phyloP scores from a whole-genome alignment of 1,140 invertebrate species.

The Daktulosphaira vitifoliae region DNA sequence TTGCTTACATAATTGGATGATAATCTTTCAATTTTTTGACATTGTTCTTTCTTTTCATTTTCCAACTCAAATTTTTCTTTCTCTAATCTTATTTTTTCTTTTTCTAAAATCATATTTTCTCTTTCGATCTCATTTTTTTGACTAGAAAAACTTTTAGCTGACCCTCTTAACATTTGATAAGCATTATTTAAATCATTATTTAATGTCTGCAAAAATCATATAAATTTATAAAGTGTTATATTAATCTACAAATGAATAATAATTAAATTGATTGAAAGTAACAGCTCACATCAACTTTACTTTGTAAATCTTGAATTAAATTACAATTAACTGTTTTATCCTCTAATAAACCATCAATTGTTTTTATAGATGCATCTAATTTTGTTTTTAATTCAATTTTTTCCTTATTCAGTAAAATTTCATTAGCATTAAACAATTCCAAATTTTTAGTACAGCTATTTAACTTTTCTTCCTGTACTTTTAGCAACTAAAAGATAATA shows the following conservation, averaged over 20 bases:
- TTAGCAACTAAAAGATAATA: conserved; percentile 10
- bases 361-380: conserved; percentile 2
- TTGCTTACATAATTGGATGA: conserved; percentile 7
- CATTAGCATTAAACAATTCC: neutral
- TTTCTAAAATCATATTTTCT: conserved; percentile 1
- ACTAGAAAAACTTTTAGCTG: neutral
- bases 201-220: neutral
- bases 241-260: too few relatives aligned
- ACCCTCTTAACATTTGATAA: neutral
- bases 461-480: conserved; percentile 5
- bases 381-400: conserved; percentile 2
- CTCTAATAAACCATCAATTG: neutral
- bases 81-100: conserved; percentile 4
- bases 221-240: too few relatives aligned
- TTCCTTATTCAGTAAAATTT: neutral
- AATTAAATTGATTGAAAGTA: too few relatives aligned
- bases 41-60: conserved; percentile 1
- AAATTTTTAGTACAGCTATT: neutral
- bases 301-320: conserved; percentile 15
- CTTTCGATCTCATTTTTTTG: conserved; percentile 7
- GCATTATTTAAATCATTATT: neutral
- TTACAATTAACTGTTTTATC: neutral
- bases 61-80: conserved; percentile 9
- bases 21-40: conserved; percentile 5
- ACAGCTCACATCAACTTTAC: conserved; percentile 11